Base-by-base conservation (phyloP, 64 coral and sea anemone genomes). In the Actinia tenebrosa region DNA sequence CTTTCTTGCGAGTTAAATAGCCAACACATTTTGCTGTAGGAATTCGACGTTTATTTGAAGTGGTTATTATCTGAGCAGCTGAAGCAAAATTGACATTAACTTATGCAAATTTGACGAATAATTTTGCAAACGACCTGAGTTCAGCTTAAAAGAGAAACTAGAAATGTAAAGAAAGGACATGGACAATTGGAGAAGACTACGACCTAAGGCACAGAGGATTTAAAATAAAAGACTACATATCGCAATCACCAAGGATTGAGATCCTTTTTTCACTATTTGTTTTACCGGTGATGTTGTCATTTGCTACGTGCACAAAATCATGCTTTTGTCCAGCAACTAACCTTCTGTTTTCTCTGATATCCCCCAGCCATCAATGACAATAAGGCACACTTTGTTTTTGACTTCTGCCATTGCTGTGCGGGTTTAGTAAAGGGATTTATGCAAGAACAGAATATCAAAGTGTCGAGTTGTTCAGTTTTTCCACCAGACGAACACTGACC, bases 281-380 rank as follows among this genome's bases (percentile, higher is more conserved):
- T 75, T 43, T 18, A 8, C 25, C 69, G 69, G 69, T 75, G 10
- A 13, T 58, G 10, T 10, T 75, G 69, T 42, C 69, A 75, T 75
- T 18, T 87, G 43, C 5, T 87, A 64, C 83, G 83, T 85, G 83
- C 83, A 85, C 20, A 43, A 54, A 64, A 44, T 6, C 83, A 85
- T 18, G 83, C 20, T 18, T 54, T 45, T 44, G 6, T 85, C 0
- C 25, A 19, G 10, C 1, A 53, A 69, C 45, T 93, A 78, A 95
- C 97, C 97, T 89, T 99, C 97, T 71, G 77, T 90, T 68, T 89
- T 91, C 54, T 99, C 97, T 37, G 80, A 83, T 23, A 99, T 82
- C 45, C 97, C 97, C 97, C 97, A 99, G 7, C 97, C 97, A 78
- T 99, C 97, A 37, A 99, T 99, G 46, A 99, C 93, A 80, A 99